Conservation (phyloP, 2,113 vertebrate species). For the Cinclus mexicanus region DNA sequence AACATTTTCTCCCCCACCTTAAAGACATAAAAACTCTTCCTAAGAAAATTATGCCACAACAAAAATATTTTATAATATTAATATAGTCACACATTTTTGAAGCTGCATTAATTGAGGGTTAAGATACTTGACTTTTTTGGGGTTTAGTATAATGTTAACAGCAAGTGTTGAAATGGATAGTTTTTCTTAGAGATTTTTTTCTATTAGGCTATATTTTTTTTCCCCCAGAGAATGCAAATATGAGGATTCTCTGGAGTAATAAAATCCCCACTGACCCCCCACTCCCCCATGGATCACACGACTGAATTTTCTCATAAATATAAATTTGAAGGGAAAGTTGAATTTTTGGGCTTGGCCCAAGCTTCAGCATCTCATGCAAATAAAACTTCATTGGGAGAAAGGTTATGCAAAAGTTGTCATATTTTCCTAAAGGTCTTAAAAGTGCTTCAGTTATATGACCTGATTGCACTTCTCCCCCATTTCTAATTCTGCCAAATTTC, state of each 20-base stretch:
- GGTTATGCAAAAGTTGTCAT: fast-evolving
- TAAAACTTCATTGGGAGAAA: not conserved
- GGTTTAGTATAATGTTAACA: not conserved
- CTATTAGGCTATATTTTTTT: not conserved
- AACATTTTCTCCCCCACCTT: not conserved
- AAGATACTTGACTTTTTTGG: not conserved
- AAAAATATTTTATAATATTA: not conserved
- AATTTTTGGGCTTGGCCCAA: not conserved
- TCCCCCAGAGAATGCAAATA: not conserved
- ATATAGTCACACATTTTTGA: not conserved
- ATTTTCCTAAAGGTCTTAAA: not conserved
- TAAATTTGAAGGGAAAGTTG: not conserved
- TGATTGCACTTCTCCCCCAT: not conserved
- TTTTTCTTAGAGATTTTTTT: not conserved
- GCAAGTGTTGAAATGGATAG: not conserved
- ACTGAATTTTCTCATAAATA: not conserved
- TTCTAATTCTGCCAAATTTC: not conserved
- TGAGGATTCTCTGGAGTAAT: not conserved
- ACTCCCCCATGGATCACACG: not conserved
- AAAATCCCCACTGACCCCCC: not conserved
- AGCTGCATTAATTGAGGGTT: not conserved
- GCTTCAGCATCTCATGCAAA: not conserved
- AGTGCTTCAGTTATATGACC: not conserved
- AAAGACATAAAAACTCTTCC: not conserved
- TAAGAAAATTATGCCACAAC: not conserved